Base-by-base conservation (phyloP, 2,113 vertebrate genomes). In the Malurus alboscapulatus region DNA sequence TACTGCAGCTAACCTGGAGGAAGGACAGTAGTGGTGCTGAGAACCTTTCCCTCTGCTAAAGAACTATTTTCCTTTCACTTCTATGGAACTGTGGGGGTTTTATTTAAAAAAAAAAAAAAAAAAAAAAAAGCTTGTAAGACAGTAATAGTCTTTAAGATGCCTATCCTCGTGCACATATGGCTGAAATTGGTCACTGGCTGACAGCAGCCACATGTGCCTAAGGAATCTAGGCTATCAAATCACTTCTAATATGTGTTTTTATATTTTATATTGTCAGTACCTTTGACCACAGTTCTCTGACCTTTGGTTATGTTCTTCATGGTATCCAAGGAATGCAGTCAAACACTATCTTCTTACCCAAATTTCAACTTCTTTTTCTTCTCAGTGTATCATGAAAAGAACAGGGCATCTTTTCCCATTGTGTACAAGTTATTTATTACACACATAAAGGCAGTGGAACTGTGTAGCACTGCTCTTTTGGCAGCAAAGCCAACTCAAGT, bases 171-270 rank as follows among this genome's bases (percentile, higher is more conserved):
- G 58, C 58, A 87, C 42, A 54, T 87, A 44, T 7, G 36, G 53
- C 87, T 91, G 78, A 85, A 91, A 85, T 19, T 69, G 58, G 53
- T 62, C 67, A 83, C n/a, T 54, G 45, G 30, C 25, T 82, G 87
- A 72, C 36, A 87, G 78, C n/a, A 45, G 42, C 32, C 7, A 1
- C 30, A 50, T 8, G 27, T 1, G 1, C 54, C 47, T 45, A 48
- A 50, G 61, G 71, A 92, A 91, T 44, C 5, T 0, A 16, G 20
- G 32, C 5, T 40, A 53, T 14, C 36, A 58, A 88, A 58, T 15
- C 0, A 5, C 38, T 84, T 73, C 29, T 58, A 40, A 7, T 20
- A 17, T 1, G 3, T 0, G 25, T 32, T 73, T 63, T 57, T 34
- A 14, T 58, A 15, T 65, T 75, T 82, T 48, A 29, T 53, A 48